Evolutionary conservation across 2,797 vertebrate species (phyloP).

Genomic region (Onychomys arenicola): DNA sequence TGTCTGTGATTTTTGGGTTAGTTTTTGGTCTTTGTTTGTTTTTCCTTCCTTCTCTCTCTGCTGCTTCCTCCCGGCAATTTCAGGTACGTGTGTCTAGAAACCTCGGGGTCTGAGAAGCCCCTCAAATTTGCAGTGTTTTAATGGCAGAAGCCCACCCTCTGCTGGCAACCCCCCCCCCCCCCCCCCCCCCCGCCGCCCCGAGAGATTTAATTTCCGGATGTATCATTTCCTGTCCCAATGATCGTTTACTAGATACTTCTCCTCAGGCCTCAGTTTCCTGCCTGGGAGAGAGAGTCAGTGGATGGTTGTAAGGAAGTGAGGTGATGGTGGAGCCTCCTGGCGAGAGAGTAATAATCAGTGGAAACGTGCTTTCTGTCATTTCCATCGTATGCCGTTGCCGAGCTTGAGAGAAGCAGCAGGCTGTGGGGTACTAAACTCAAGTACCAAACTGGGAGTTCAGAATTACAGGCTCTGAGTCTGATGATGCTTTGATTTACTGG

Average conservation of each 20-base stretch:
- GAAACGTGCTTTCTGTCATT: not conserved
- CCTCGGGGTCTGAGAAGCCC: not conserved
- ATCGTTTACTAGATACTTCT: not conserved
- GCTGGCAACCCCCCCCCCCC: not conserved
- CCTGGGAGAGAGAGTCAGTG: not conserved
- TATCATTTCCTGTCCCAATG: not conserved
- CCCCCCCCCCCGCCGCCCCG: too few relatives aligned
- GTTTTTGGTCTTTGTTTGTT: not conserved
- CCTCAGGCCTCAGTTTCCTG: not conserved
- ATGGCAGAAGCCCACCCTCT: not conserved
- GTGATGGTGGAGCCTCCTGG: not conserved
- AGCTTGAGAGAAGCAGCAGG: not conserved
- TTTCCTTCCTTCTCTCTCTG: not conserved
- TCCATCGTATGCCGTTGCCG: not conserved
- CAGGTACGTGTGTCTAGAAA: not conserved
- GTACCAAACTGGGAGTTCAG: too few relatives aligned
- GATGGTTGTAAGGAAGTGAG: not conserved
- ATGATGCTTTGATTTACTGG: not conserved
- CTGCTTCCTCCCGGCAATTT: not conserved
- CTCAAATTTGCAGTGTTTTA: not conserved
- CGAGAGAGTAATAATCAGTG: not conserved
- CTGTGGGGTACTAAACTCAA: not conserved
- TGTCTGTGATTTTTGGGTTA: not conserved
- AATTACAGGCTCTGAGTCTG: not conserved
- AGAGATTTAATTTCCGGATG: not conserved